phyloP scores from a whole-genome alignment of 1,140 invertebrate species.

The Drosophila prosaltans region DNA sequence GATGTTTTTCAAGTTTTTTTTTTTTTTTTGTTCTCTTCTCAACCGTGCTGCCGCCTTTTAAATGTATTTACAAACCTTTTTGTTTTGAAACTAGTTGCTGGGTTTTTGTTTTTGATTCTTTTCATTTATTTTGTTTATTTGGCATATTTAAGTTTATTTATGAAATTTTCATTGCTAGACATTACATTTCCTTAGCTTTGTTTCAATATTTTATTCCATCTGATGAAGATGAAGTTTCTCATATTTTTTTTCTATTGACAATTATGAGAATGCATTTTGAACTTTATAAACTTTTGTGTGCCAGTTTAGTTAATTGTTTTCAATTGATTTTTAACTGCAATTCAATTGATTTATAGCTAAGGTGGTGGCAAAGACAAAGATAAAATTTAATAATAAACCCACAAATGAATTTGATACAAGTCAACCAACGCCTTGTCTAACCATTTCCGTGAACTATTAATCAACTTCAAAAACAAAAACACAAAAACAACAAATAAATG shows the following conservation, averaged over 20 bases:
- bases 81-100: not conserved
- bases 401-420: slow-evolving; percentile 36
- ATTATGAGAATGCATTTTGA: not conserved
- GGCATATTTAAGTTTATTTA: too few relatives aligned
- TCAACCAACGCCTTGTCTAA: slow-evolving; percentile 46
- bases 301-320: slow-evolving; percentile 42
- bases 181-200: not conserved
- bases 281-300: not conserved
- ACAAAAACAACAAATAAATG: slow-evolving; percentile 1
- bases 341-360: slow-evolving; percentile 64
- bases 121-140: not conserved
- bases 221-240: too few relatives aligned
- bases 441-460: slow-evolving; percentile 57
- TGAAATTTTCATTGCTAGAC: too few relatives aligned
- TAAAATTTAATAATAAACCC: slow-evolving; percentile 30
- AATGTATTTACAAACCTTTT: slow-evolving; percentile 1
- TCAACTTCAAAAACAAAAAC: slow-evolving; percentile 46
- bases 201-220: not conserved
- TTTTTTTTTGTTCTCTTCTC: not conserved
- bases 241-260: too few relatives aligned
- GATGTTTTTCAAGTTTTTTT: not conserved
- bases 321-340: slow-evolving; percentile 47
- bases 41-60: not conserved
- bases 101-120: too few relatives aligned
- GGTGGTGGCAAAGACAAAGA: slow-evolving; percentile 14